Evolutionary conservation across 1,140 invertebrate species (phyloP), one percentile per base, ranked within the genome.

Genomic region (Phthorimaea operculella): DNA sequence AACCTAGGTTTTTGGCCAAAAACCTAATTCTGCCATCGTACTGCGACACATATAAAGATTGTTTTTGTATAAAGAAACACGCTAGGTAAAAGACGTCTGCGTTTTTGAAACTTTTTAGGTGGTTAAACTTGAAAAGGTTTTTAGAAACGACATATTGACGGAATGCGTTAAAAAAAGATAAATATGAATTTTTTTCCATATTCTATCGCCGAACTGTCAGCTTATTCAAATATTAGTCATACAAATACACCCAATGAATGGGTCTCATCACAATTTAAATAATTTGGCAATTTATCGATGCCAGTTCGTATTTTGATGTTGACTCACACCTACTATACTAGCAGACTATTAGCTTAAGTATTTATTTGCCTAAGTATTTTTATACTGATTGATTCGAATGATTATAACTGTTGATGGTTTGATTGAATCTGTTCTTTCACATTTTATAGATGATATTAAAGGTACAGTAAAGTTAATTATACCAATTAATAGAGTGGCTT

Each of bases 351-450:
- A 51, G 42, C 59, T 28, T 4, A 28, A 28, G 21, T 65, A 47
- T 62, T 65, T 60, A 57, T 64, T 62, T 58, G 62, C 51, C 53
- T 58, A 57, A 62, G 57, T 62, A 59, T 64, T 62, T 57, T 62
- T 58, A 59, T 63, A 62, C 54, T 69, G 63, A 66, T 68, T 63
- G 62, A 68, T 68, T 17, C n/a, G n/a, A n/a, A 52, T 57, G 54
- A 62, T 63, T 63, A 69, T 64, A 60, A 54, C 59, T 54, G 59
- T 63, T 61, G 66, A 69, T 69, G 52, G 59, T 66, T 69, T 65
- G 60, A 66, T 69, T 61, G 59, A 55, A 55, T 49, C 33, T 60
- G 53, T 68, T 28, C 59, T 65, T 39, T 47, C 16, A 17, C 15
- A 66, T 64, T 65, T 64, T 65, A 63, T 63, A 42, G 59, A 33